Evolutionary conservation across 2,888 invertebrate species (phyloP), one percentile per base, ranked within the genome.

Genomic region (Heliconius ismenius): DNA sequence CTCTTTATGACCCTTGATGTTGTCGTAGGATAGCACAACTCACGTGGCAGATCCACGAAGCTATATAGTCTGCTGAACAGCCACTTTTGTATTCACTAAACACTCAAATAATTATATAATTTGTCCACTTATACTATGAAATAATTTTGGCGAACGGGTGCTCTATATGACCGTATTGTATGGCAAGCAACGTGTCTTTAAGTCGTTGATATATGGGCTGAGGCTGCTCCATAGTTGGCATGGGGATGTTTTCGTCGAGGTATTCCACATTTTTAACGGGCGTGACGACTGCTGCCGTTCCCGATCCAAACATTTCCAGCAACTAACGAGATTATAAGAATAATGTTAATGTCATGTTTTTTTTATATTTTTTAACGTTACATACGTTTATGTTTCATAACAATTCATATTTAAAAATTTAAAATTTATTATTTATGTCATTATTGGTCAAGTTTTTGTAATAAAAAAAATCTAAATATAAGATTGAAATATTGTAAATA

Each of bases 221-320:
- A 18, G 95, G 84, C 82, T 97, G 96, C 82, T 96, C 95, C 91
- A 96, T 95, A 26, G 98, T 98, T 73, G 98, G 98, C 81, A 98
- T 95, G 73, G 94, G 86, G 49, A 97, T 93, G 75, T 95, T 90
- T 74, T 95, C 92, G 7, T 96, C 97, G 83, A 96, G 86, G 90
- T 97, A 99, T 76, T 97, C 95, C 79, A 99, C 98, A 79, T 96
- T 95, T 77, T 97, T 97, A 76, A 99, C 96, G 0, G 99, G 99
- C 85, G 98, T 98, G 26, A 99, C 97, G 70, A 99, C 95, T 84
- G 98, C 98, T 0, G 99, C 99, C 36, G 99, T 99, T 76, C 99
- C 99, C n/a, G 98, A 96, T 77, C 99, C 99, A 90, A 99, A 99
- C 90, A 99, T 95, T 92, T 99, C 99, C 82, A 98, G 89, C 82